Evolutionary conservation across 2,797 vertebrate genomes (phyloP), one percentile per base, ranked within the genome.

Genomic region (Enteromius trimaculatus): DNA sequence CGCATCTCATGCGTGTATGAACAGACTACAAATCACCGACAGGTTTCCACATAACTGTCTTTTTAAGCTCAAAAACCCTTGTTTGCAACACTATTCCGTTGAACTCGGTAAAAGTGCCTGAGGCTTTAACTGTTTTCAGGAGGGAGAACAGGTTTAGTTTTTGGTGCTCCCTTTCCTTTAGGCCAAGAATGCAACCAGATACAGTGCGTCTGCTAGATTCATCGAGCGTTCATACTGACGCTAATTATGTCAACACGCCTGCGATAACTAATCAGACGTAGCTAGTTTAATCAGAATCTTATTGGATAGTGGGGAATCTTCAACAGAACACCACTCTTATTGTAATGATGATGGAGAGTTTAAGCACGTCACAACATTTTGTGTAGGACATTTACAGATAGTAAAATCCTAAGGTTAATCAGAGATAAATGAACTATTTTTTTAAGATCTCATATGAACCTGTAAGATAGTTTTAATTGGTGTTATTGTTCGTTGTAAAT

Each of bases 61-160:
- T 79, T 60, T 49, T 31, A 26, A 49, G 23, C 81, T 51, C 11
- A 47, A 78, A 31, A 42, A 7, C 39, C 16, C 37, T 58, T 58
- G 37, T 83, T 49, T 55, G 44, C 49, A 65, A 75, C 75, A 51
- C n/a, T 55, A 77, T 80, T 75, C 55, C 21, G 17, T 34, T 79
- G 60, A 65, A 75, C 71, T 47, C 31, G 3, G 42, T 62, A 19
- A 9, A 53, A 31, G 26, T 75, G 87, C 85, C 85, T 7, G 62
- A 19, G 80, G 87, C 80, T 65, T 21, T 86, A 88, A 88, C 87
- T 84, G 87, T 80, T 84, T 87, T 84, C 72, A 44, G 55, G 42
- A 77, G 77, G 81, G 49, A 79, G 75, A 86, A 87, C 78, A 68
- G 80, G 86, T 87, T 85, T 81, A 53, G 78, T 51, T 86, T 86